Base-by-base conservation (phyloP, 1,140 invertebrate species). In the Proctacanthus coquilletti region DNA sequence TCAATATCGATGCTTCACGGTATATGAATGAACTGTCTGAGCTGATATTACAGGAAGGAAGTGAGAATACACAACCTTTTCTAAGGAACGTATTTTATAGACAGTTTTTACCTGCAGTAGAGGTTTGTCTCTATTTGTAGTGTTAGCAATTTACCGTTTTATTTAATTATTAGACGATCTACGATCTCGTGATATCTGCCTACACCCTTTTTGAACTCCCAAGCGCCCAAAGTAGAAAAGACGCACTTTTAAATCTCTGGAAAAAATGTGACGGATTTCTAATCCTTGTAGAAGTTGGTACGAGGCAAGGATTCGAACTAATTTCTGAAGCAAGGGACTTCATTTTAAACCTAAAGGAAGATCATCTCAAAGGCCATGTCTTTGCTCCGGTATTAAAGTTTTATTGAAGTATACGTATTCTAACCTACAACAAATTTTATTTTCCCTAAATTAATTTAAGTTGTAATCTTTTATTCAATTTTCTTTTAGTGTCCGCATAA, bases 251-350 rank as follows among this genome's bases (percentile, higher is more conserved):
- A 14, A 83, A 78, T 51, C 62, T 93, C 11, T 94, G 89, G 88
- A 73, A 72, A 27, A 92, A 87, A 65, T 88, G 86, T 9, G 65
- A 74, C 41, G 70, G 77, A 11, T 87, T 83, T 56, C 62, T 94
- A 45, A 69, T 95, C 21, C 63, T 95, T 25, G 71, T 89, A 10
- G 89, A 95, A 63, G 68, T 79, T 47, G 91, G 91, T 5, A 80
- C 76, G 0, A 77, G 73, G 47, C 71, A 75, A 29, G 88, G 87
- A 5, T 92, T 81, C 49, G 65, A 71, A 53, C 66, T 81, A 52
- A 62, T 84, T 0, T 80, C 75, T 41, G 83, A 85, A 67, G 77
- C 76, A 2, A 62, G 82, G 49, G 75, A 81, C 47, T 82, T 76
- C 52, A 62, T 87, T 38, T 53, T 84, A 17, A 62, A 70, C 47